Evolutionary conservation across 2,888 invertebrate genomes (phyloP), one percentile per base, ranked within the genome.

Genomic region (Chirona hameri): DNA sequence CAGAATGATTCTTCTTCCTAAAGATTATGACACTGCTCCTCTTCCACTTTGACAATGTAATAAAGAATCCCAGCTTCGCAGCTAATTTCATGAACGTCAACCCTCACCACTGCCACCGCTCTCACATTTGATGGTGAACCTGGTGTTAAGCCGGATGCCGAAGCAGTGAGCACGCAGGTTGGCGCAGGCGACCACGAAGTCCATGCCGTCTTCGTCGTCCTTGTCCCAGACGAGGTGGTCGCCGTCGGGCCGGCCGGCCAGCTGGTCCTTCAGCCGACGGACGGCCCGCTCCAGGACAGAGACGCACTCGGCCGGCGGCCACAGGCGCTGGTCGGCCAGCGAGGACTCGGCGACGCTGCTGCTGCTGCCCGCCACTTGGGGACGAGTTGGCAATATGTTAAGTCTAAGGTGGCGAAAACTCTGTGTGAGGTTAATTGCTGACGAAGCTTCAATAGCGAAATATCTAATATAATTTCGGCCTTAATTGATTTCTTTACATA

Each of bases 121-220:
- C n/a, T 91, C 89, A 95, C 96, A 98, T 91, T 99, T 99, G 24
- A 97, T 93, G 86, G 97, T 96, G 88, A 99, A 99, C 81, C 95
- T 91, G 0, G 95, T 94, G 87, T 97, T 96, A 83, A 92, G 91
- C 1, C 91, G 89, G 87, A 99, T 99, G 83, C 93, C 92, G 89
- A 98, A 99, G 86, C 98, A 94, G 86, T 93, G 90, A 0, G 96
- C 93, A 76, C 99, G 91, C 83, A 99, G 92, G 88, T 99, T 99
- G 0, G 99, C 94, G 88, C 97, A 96, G 0, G 97, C 93, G 0
- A 97, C 94, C 1, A 99, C 99, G 89, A 99, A 99, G 88, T 99
- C 94, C 95, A 99, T 95, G 0, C 94, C 93, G 83, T 91, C 90
- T 86, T 93, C 93, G 87, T 99, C 97, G 88, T 99, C 99, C 90